Evolutionary conservation across 2,113 vertebrate species (phyloP), one percentile per base, ranked within the genome.

Genomic region (Syrrhaptes paradoxus): DNA sequence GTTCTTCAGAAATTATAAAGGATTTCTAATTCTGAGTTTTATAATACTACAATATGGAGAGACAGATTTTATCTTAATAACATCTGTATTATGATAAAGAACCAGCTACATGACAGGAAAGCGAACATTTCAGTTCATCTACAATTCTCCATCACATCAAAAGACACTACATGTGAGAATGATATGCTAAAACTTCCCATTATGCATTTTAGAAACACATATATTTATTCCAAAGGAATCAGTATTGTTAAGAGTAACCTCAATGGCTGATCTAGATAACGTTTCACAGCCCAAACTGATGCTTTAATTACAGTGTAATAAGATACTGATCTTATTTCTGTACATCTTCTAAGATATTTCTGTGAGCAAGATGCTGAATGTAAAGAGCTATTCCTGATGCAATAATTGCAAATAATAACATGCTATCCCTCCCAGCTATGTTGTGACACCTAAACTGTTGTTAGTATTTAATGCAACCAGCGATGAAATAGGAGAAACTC

Each of bases 11-110:
- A 97, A 96, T 85, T 78, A 97, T 97, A 97, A 97, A 96, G 79
- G 61, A 89, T 97, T 96, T 95, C 91, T 97, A 97, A 98, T 97
- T 97, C 94, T 96, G 90, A 73, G 58, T 97, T 97, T 97, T 97
- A 97, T 97, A 97, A 94, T 84, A 83, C 77, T 86, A 97, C 95
- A 97, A 95, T 96, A 96, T 93, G 89, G 97, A 95, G 90, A 95
- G 90, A 95, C 76, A 97, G 97, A 97, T 98, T 97, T 97, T 97
- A 98, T 98, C 98, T 98, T 98, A 97, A 97, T 97, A 98, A 96
- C 87, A 81, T 96, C 92, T 97, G 94, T 96, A 96, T 97, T 98
- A 97, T 97, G 96, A 97, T 97, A 97, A 97, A 97, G 93, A 96
- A 81, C 86, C 82, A 86, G 73, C 94, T 95, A 94, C 93, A 95